Conservation (phyloP, 2,888 invertebrate species). For the Ormyrus nitidulus region DNA sequence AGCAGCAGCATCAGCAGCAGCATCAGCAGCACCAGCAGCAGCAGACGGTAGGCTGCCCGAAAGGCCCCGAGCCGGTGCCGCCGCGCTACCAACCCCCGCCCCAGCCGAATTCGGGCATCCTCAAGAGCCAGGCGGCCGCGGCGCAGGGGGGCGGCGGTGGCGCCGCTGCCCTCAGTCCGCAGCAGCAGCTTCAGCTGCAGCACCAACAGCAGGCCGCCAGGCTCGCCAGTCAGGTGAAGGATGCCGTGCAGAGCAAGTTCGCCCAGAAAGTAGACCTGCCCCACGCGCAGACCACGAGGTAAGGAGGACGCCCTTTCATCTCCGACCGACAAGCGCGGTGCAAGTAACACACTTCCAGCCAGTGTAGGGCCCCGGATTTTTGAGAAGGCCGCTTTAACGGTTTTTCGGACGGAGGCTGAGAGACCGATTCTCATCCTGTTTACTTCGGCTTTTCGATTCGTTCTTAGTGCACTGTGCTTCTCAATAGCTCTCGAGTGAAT, state of each 20-base stretch:
- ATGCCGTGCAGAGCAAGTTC: conserved; percentile 56
- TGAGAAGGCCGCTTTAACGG: too few relatives aligned
- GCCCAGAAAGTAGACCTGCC: conserved; percentile 53
- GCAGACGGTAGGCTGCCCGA: conserved; percentile 66
- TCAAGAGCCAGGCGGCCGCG: conserved; percentile 76
- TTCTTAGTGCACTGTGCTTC: too few relatives aligned
- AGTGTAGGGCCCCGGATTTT: too few relatives aligned
- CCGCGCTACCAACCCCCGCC: conserved; percentile 88
- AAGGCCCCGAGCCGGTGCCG: conserved; percentile 77
- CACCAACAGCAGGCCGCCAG: conserved; percentile 69
- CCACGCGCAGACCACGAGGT: conserved; percentile 29
- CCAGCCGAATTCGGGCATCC: conserved; percentile 79
- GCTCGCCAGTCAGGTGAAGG: conserved; percentile 57
- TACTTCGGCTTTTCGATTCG: too few relatives aligned
- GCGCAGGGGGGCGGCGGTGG: conserved; percentile 60
- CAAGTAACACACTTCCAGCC: too few relatives aligned
- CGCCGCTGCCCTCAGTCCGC: conserved; percentile 62
- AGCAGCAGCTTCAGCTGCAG: conserved; percentile 72
- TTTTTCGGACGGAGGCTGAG: too few relatives aligned
- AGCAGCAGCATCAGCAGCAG: conserved; percentile 64
- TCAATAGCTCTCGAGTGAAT: too few relatives aligned
- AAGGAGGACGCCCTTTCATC: not conserved
- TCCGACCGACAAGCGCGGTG: too few relatives aligned
- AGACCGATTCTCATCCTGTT: too few relatives aligned
- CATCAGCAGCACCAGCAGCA: conserved; percentile 64